Evolutionary conservation across 2,888 invertebrate genomes (phyloP).

Genomic region (Eupeodes latifasciatus): DNA sequence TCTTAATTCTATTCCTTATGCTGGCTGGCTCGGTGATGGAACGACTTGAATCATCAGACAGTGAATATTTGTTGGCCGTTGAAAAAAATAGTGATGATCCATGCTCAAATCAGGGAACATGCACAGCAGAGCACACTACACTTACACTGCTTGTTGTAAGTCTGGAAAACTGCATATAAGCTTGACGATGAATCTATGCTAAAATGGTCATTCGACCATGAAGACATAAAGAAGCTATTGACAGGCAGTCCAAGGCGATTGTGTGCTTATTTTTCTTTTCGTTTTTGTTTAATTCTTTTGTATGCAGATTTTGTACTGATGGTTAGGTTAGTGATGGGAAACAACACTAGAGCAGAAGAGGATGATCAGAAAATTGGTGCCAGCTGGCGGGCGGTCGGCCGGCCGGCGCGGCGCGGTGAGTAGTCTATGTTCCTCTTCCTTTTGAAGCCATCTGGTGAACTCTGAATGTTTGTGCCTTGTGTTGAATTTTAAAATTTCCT

Average conservation of each 20-base stretch:
- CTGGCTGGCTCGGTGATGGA: background rate
- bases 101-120: slow-evolving; percentile 21
- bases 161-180: background rate
- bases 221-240: slow-evolving; percentile 68
- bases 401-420: no score
- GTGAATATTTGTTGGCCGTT: background rate
- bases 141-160: no score
- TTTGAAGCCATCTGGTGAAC: background rate
- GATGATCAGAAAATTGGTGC: background rate
- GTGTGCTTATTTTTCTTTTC: slow-evolving; percentile 17
- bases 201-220: slow-evolving; percentile 62
- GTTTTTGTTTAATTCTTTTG: slow-evolving; percentile 40
- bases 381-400: background rate
- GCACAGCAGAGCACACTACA: no score
- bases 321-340: background rate
- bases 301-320: slow-evolving; percentile 64
- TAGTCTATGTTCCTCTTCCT: background rate
- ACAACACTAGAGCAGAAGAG: background rate
- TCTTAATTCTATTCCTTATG: slow-evolving; percentile 4
- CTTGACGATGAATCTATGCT: slow-evolving; percentile 27
- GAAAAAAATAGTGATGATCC: slow-evolving; percentile 27
- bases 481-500: slow-evolving; percentile 29
- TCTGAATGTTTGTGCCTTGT: background rate
- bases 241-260: slow-evolving; percentile 50
- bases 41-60: background rate